These are phyloP conservation scores for Drosophila kohkoa DNA, from an alignment of 1,140 invertebrate species.

Conservation along the genomic window DNA sequence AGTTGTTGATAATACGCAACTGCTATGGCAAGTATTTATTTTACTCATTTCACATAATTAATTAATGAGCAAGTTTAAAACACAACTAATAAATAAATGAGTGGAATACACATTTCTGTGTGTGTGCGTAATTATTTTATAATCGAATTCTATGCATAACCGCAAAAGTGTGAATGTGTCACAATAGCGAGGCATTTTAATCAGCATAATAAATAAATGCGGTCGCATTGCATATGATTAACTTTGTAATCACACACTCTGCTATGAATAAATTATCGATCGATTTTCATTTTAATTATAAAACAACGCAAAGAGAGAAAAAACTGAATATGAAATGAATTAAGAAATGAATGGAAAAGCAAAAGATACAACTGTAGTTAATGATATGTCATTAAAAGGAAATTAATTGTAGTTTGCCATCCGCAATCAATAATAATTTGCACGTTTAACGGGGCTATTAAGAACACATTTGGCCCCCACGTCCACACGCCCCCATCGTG, in stretches of 20 bases:
- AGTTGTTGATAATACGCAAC: conserved; percentile 41
- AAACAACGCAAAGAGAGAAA: background rate
- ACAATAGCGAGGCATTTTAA: conserved; percentile 34
- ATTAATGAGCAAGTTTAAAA: conserved; percentile 18
- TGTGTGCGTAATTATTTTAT: conserved; percentile 37
- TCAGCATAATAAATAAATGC: conserved; percentile 43
- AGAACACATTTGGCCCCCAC: conserved; percentile 12
- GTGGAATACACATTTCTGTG: background rate
- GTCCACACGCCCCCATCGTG: background rate
- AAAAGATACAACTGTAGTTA: background rate
- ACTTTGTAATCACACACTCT: conserved; percentile 17
- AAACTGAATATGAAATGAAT: background rate
- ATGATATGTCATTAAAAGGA: conserved; percentile 7
- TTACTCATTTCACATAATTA: conserved; percentile 46
- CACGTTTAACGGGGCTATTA: conserved; percentile 14
- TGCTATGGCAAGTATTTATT: conserved; percentile 16
- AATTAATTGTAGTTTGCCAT: conserved; percentile 14
- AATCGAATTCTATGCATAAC: conserved; percentile 38
- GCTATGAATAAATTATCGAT: conserved; percentile 27
- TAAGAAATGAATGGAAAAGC: background rate
- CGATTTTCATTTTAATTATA: conserved; percentile 13
- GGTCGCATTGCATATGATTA: conserved; percentile 52
- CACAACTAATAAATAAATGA: background rate
- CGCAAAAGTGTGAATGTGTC: conserved; percentile 31
- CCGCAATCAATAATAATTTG: conserved; percentile 27